phyloP scores from a whole-genome alignment of 1,140 invertebrate genomes.

The Reticulitermes speratus region DNA sequence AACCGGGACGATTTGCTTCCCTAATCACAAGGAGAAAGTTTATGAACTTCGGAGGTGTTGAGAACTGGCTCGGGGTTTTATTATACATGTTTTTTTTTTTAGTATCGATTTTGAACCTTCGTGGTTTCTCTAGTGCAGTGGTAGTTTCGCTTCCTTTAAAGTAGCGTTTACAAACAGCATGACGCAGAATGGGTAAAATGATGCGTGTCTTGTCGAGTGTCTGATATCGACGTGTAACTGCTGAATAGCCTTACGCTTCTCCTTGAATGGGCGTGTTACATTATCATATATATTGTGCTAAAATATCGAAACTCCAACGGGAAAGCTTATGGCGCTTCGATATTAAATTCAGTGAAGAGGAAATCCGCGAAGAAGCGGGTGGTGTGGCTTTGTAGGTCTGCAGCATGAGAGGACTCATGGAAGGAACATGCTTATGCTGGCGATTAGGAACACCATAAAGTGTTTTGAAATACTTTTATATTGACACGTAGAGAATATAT shows the following conservation, averaged over 20 bases:
- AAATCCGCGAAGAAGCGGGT: neutral
- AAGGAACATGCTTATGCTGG: neutral
- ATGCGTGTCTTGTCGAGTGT: too few relatives aligned
- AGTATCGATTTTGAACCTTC: too few relatives aligned
- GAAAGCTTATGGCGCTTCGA: neutral
- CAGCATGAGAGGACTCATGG: neutral
- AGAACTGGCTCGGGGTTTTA: too few relatives aligned
- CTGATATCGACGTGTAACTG: too few relatives aligned
- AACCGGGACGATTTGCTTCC: too few relatives aligned
- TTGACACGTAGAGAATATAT: neutral
- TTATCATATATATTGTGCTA: conserved; percentile 8
- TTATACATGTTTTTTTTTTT: too few relatives aligned
- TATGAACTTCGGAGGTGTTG: too few relatives aligned
- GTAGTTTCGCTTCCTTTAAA: too few relatives aligned
- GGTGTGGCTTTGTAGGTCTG: neutral
- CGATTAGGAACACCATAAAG: neutral
- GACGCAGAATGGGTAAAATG: too few relatives aligned
- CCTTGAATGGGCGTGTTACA: neutral
- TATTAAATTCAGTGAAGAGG: neutral
- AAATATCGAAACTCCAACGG: neutral
- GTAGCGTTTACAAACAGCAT: too few relatives aligned
- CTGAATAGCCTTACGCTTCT: neutral
- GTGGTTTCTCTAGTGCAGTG: too few relatives aligned
- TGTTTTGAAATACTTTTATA: neutral
- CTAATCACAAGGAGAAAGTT: too few relatives aligned